Evolutionary conservation across 1,140 invertebrate genomes (phyloP).

Genomic region (Ectropis grisescens): DNA sequence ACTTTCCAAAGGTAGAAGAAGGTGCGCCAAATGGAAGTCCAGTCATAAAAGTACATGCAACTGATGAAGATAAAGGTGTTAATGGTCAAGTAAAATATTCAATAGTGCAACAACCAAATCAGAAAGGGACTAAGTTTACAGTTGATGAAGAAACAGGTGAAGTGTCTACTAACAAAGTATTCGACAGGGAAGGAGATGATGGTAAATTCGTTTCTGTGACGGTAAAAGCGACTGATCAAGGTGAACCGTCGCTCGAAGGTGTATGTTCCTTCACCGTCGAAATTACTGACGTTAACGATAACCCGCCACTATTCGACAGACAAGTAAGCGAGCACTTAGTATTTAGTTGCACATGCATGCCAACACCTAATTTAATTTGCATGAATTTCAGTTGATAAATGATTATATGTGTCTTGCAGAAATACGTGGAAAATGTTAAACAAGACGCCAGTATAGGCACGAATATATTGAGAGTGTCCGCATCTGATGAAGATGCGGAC

Average conservation of each 20-base stretch:
- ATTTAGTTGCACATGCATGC: constrained; percentile 26
- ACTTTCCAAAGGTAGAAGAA: constrained; percentile 93
- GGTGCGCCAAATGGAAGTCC: constrained; percentile 92
- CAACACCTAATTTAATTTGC: constrained; percentile 15
- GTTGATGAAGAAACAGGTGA: constrained; percentile 95
- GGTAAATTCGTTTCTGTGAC: constrained; percentile 96
- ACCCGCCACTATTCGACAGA: constrained; percentile 93
- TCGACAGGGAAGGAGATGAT: constrained; percentile 95
- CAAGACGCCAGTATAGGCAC: constrained; percentile 96
- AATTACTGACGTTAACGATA: constrained; percentile 95
- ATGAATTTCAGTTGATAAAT: constrained; percentile 12
- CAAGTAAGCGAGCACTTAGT: constrained; percentile 76
- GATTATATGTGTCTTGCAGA: constrained; percentile 72
- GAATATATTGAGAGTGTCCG: constrained; percentile 93
- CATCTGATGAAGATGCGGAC: constrained; percentile 95
- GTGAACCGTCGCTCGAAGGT: constrained; percentile 94
- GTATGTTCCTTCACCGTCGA: constrained; percentile 97
- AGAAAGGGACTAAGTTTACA: constrained; percentile 95
- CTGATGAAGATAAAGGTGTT: constrained; percentile 94
- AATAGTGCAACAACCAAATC: constrained; percentile 96
- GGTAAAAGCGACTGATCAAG: constrained; percentile 95
- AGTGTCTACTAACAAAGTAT: constrained; percentile 95
- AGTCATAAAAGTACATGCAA: constrained; percentile 93
- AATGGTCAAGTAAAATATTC: constrained; percentile 95
- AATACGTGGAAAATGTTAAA: constrained; percentile 97